Conservation (phyloP, 2,888 invertebrate genomes). For the Bruchidius siliquastri region DNA sequence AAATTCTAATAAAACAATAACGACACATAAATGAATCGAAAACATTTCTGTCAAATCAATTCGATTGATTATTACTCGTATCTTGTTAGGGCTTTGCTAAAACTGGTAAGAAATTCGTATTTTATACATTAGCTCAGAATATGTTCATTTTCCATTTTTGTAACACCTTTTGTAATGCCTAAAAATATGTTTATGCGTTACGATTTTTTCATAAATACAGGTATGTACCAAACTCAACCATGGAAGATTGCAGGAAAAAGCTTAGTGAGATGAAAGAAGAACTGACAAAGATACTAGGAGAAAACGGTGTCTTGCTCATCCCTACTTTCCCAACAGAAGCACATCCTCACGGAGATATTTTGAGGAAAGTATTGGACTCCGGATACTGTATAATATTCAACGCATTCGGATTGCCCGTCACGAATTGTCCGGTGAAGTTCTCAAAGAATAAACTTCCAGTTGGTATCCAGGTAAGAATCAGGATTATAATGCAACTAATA, state of each 20-base stretch:
- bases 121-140: no score
- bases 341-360: slow-evolving; percentile 62
- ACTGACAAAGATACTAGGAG: slow-evolving; percentile 56
- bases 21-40: no score
- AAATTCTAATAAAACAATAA: no score
- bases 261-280: slow-evolving; percentile 16
- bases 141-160: no score
- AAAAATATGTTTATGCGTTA: no score
- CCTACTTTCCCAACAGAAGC: slow-evolving; percentile 66
- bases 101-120: no score
- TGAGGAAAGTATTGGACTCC: slow-evolving; percentile 65
- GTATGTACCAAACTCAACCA: slow-evolving; percentile 17
- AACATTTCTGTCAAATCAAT: no score
- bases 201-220: slow-evolving; percentile 1
- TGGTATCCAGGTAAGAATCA: slow-evolving; percentile 55
- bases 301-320: slow-evolving; percentile 65
- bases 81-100: no score
- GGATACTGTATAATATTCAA: slow-evolving; percentile 80
- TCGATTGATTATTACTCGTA: no score
- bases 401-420: slow-evolving; percentile 75
- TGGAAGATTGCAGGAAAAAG: slow-evolving; percentile 12
- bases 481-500: not conserved
- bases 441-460: slow-evolving; percentile 68
- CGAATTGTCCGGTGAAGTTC: slow-evolving; percentile 78
- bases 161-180: no score